Evolutionary conservation across 1,140 invertebrate species (phyloP).

Genomic region (Amyelois transitella): DNA sequence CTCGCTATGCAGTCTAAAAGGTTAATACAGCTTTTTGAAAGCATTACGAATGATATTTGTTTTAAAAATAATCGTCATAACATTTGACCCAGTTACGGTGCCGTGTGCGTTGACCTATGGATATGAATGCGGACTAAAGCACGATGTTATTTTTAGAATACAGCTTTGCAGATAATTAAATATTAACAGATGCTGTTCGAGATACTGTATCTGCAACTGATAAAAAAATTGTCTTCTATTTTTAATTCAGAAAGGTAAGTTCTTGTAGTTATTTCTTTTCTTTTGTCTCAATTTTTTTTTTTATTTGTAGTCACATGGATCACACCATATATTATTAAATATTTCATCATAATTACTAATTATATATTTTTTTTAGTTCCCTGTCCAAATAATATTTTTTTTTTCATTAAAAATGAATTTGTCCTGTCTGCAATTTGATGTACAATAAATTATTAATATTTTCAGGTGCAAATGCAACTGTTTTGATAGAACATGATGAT

Average conservation of each 20-base stretch:
- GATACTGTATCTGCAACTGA: constrained; percentile 42
- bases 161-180: constrained; percentile 71
- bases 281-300: too few relatives aligned
- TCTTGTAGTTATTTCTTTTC: too few relatives aligned
- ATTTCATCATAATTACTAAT: too few relatives aligned
- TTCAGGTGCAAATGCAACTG: background rate
- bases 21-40: background rate
- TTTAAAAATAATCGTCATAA: constrained; percentile 45
- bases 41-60: constrained; percentile 17
- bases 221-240: constrained; percentile 42
- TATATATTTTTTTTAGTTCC: background rate
- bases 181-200: constrained; percentile 65
- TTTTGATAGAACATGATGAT: constrained; percentile 2
- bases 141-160: constrained; percentile 71
- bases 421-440: background rate
- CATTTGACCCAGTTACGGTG: constrained; percentile 66
- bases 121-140: constrained; percentile 63
- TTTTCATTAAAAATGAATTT: background rate
- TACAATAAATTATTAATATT: background rate
- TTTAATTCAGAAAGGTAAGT: constrained; percentile 17
- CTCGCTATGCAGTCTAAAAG: background rate
- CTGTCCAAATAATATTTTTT: background rate
- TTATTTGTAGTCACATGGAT: too few relatives aligned
- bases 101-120: constrained; percentile 69
- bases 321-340: too few relatives aligned